phyloP scores from a whole-genome alignment of 2,113 vertebrate species.

The Lepidothrix coronata region DNA sequence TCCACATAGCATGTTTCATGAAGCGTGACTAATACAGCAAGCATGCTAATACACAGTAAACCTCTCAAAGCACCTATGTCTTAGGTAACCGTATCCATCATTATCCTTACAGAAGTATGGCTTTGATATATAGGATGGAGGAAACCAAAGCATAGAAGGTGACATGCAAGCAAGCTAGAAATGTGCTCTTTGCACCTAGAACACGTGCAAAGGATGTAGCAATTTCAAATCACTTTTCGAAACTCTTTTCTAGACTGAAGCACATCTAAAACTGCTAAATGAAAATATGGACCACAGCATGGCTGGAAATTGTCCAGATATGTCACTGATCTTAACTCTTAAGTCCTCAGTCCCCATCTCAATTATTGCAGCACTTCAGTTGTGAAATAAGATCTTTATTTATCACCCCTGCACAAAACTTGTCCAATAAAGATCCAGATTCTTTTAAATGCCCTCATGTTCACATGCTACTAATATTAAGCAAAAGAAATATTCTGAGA shows the following conservation, averaged over 20 bases:
- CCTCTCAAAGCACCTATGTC: not conserved
- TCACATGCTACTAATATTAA: not conserved
- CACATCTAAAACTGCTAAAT: not conserved
- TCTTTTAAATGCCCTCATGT: not conserved
- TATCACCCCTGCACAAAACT: not conserved
- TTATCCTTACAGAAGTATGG: not conserved
- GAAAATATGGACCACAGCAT: not conserved
- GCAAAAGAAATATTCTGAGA: not conserved
- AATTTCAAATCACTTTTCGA: not conserved
- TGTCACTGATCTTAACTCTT: not conserved
- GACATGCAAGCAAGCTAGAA: not conserved
- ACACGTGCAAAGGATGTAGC: not conserved
- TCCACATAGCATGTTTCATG: not conserved
- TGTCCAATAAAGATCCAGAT: not conserved
- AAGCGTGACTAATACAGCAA: not conserved
- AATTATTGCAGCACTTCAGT: not conserved
- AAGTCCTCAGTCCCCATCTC: not conserved
- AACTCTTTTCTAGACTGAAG: not conserved
- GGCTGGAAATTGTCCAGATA: not conserved
- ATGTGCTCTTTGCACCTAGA: not conserved
- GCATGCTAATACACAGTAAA: not conserved
- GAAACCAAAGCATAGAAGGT: not conserved
- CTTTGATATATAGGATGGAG: not conserved
- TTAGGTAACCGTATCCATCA: not conserved
- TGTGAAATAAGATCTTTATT: not conserved